These are phyloP conservation scores for Parazoanthus darwini DNA, from an alignment of 92 coral and sea anemone genomes.

Conservation along the genomic window DNA sequence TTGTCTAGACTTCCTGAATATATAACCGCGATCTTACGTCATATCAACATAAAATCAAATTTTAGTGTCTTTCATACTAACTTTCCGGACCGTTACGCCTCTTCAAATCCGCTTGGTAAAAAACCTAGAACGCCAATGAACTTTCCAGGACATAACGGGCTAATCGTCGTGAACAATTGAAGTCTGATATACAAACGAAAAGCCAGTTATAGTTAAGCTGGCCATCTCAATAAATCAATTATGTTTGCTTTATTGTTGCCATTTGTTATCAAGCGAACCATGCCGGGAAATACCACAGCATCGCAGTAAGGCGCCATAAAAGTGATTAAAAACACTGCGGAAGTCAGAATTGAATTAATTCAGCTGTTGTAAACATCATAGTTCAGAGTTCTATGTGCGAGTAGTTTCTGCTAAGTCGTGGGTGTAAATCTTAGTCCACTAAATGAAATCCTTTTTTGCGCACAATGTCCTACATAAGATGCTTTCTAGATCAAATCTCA, in stretches of 20 bases:
- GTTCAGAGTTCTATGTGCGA: neutral
- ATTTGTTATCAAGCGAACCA: neutral
- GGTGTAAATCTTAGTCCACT: neutral
- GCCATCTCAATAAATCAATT: neutral
- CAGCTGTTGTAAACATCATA: conserved; percentile 17
- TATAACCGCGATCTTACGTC: conserved; percentile 10
- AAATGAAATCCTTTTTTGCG: neutral
- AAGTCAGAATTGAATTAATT: conserved; percentile 25
- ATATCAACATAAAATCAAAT: neutral
- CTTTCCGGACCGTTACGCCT: conserved; percentile 26
- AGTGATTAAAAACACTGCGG: neutral
- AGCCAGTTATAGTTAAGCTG: conserved; percentile 5
- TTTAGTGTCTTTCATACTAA: neutral
- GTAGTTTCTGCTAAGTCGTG: conserved; percentile 26
- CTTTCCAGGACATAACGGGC: neutral
- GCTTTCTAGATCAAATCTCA: neutral
- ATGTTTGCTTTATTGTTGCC: neutral
- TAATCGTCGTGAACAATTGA: neutral
- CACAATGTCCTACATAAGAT: conserved; percentile 6
- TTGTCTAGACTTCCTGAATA: neutral
- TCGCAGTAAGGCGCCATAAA: neutral
- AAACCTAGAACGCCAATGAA: neutral
- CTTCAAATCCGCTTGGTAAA: conserved; percentile 27
- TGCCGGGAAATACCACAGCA: neutral
- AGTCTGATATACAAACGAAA: neutral